A percentile compares a stretch with the other conserved stretches of the same genome.
These are phyloP conservation scores for Irena cyanogastra DNA, from an alignment of 2,113 vertebrate genomes.

Conservation along the genomic window DNA sequence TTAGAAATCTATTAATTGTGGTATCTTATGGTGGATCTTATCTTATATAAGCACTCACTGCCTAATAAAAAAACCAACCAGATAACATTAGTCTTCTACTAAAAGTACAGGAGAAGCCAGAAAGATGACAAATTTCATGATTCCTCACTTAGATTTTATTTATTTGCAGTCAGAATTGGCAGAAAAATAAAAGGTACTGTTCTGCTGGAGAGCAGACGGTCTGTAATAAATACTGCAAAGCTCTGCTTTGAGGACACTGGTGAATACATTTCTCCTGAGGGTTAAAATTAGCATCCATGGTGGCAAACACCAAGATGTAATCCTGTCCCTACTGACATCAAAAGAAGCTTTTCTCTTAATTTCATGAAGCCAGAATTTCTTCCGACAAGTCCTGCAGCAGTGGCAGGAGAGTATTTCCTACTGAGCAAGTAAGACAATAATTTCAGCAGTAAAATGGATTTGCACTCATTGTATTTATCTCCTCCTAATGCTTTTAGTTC, in stretches of 20 bases:
- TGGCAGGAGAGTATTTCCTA: not conserved
- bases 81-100: not conserved
- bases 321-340: not conserved
- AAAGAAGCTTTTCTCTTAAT: not conserved
- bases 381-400: not conserved
- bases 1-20: not conserved
- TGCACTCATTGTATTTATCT: slow-evolving; percentile 10
- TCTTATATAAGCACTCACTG: not conserved
- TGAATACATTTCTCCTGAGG: not conserved
- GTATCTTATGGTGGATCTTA: not conserved
- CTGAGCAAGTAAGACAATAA: not conserved
- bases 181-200: not conserved
- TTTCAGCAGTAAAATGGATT: slow-evolving; percentile 20
- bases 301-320: not conserved
- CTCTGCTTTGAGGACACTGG: not conserved
- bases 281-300: slow-evolving; percentile 9
- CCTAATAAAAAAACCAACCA: not conserved
- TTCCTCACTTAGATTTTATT: not conserved
- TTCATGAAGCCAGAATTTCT: not conserved
- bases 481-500: slow-evolving; percentile 16
- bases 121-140: not conserved
- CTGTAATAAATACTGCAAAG: not conserved
- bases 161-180: not conserved
- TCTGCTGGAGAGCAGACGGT: not conserved
- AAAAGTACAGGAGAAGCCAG: not conserved